Base-by-base conservation (phyloP, 1,140 invertebrate genomes). In the Sycophila sp. region DNA sequence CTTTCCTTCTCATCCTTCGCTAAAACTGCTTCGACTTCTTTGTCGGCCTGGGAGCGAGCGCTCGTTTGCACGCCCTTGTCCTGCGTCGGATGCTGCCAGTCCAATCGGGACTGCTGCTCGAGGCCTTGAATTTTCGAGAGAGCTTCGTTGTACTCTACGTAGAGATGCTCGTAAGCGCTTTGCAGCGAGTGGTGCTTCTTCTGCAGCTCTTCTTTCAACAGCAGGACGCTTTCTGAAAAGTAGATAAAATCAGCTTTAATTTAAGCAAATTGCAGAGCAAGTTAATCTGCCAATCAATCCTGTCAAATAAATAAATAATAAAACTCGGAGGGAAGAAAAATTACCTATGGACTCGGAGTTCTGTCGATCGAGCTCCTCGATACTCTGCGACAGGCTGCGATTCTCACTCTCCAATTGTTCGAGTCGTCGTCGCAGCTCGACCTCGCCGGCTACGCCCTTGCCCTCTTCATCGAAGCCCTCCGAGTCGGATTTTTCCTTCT, bases 311-410 rank as follows among this genome's bases (percentile, higher is more conserved):
- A 40, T 15, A n/a, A 15, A 15, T n/a, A 40, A 19, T 8, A 19
- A 2, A 4, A n/a, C 19, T n/a, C n/a, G 17, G 13, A 6, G 8
- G 2, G 4, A 19, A 45, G 8, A 45, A 2, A 13, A 7, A 17
- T 69, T 74, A 85, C 85, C 82, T 82, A 93, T 90, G 0, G 91
- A 91, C 71, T 88, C 80, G 71, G 91, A 87, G 77, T 94, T 91
- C 79, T 94, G 92, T 45, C 79, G 86, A 77, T 94, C 93, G 72
- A 94, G 82, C 78, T 93, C 91, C 69, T 93, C 92, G 30, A 94
- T 84, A 70, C 88, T 92, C 6, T 71, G 75, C 5, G 86, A 84
- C 32, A 92, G 79, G 73, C 86, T 87, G 67, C 83, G 82, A 75
- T 91, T 90, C 70, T 89, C 86, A 4, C 84, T 81, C 70, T 85